Evolutionary conservation across 2,797 vertebrate genomes (phyloP), one percentile per base, ranked within the genome.

Genomic region (Huso huso): DNA sequence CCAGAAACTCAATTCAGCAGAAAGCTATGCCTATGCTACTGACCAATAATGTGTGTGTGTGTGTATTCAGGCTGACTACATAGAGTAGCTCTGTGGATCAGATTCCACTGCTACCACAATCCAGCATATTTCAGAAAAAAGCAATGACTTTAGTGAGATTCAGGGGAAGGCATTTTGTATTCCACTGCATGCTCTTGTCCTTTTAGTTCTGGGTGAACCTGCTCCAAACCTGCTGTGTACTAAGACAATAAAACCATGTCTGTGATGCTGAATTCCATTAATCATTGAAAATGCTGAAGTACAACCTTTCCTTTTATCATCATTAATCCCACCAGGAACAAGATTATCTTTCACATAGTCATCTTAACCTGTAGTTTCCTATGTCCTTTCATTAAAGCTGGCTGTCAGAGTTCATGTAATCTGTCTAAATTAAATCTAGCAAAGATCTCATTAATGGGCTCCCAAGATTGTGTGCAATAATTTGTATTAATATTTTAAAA

Each of bases 401-500:
- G 71, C 66, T 76, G 72, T 72, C 74, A 72, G 72, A 75, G 77
- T 79, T 72, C 71, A 69, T 84, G 78, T 81, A 75, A 86, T 85
- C 78, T 78, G 76, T 76, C 82, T 74, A 81, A 76, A 76, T 81
- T 72, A 79, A 85, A 86, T 85, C 79, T 78, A 78, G 78, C 83
- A 79, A 75, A 73, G 68, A 77, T 81, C 78, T 49, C 68, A 76
- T 81, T 86, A 87, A 88, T 85, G 78, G 79, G 70, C 75, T 72
- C 71, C 68, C 79, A 75, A 86, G 79, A 88, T 84, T 81, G 82
- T 83, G 81, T 82, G 82, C 79, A 80, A 87, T 85, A 85, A 87
- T 86, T 81, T 85, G 77, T 66, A 82, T 87, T 70, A 86, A 87
- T 88, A 81, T 88, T 89, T 88, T 78, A 86, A 72, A 67, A 1